Base-by-base conservation (phyloP, 2,888 invertebrate species). In the Piscicola geometra region DNA sequence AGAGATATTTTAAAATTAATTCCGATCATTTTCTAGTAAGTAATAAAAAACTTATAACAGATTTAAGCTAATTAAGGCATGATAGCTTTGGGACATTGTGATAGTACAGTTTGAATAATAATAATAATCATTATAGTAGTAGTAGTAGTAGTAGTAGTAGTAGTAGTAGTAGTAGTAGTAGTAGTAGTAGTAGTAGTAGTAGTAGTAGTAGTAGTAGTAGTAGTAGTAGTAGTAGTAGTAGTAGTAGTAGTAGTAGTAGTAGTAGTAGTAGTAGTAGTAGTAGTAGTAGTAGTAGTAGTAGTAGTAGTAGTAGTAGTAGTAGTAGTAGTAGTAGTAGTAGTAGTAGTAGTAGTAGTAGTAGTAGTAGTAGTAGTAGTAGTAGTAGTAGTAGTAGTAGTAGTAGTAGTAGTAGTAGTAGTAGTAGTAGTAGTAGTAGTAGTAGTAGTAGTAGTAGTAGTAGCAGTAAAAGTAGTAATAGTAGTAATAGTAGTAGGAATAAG, bases 291-390 rank as follows among this genome's bases (percentile, higher is more conserved):
- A 69, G 69, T 69, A 69, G 69, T 69, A 69, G 69, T 69, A 69
- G 69, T 69, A 69, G 69, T 69, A 69, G 69, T 69, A 69, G 69
- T 18, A 81, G 81, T 41, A 86, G 71, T 71, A 50, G 71, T 47
- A 28, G 69, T 71, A 28, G 78, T 75, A 1, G 77, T 77, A 41
- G 77, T 73, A 66, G 77, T 77, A 2, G 72, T 77, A 52, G 74
- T 60, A 56, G 50, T 47, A 41, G 56, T 78, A 47, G 77, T 78
- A 41, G 77, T 77, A 1, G 77, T 77, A 9, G 79, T 76, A 30
- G 76, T 76, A 1, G 76, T 76, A 35, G 76, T 75, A 66, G 76
- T 76, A 47, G 66, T 76, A 76, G 76, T 76, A 75, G 76, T 35
- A 77, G 84, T 74, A 82, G 69, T 69, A 69, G 69, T 69, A 69